phyloP scores from a whole-genome alignment of 1,140 invertebrate species.

The Bilobella aurantiaca region DNA sequence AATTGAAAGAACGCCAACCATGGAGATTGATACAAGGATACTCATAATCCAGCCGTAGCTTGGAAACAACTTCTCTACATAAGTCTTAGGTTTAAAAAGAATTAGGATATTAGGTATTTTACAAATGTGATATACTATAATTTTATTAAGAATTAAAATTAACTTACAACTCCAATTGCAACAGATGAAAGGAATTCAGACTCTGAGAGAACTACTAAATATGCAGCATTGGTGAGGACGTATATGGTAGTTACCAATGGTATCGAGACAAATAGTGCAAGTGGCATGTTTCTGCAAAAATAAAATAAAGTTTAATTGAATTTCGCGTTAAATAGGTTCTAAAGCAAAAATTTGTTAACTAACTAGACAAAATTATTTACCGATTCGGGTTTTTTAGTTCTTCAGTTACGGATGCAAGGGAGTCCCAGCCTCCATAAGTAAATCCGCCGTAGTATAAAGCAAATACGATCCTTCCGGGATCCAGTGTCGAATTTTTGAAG shows the following conservation, averaged over 20 bases:
- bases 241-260: conserved; percentile 77
- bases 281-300: conserved; percentile 68
- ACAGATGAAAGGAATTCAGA: conserved; percentile 67
- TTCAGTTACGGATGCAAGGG: conserved; percentile 80
- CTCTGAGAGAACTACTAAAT: conserved; percentile 72
- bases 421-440: conserved; percentile 83
- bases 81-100: conserved; percentile 54
- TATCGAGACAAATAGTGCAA: conserved; percentile 82
- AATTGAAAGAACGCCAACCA: conserved; percentile 76
- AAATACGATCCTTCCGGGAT: conserved; percentile 72
- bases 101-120: conserved; percentile 1
- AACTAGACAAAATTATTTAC: too few species aligned
- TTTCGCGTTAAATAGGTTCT: neutral
- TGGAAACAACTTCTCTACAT: conserved; percentile 70
- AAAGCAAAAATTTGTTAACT: too few species aligned
- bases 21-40: conserved; percentile 74
- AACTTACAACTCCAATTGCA: conserved; percentile 76
- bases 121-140: conserved; percentile 4
- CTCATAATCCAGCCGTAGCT: conserved; percentile 75
- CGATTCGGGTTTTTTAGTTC: conserved; percentile 79
- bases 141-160: conserved; percentile 18
- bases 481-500: conserved; percentile 60
- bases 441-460: conserved; percentile 92
- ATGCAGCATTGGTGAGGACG: conserved; percentile 80
- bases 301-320: neutral